Evolutionary conservation across 92 coral and sea anemone genomes (phyloP).

Genomic region (Micromussa lordhowensis): DNA sequence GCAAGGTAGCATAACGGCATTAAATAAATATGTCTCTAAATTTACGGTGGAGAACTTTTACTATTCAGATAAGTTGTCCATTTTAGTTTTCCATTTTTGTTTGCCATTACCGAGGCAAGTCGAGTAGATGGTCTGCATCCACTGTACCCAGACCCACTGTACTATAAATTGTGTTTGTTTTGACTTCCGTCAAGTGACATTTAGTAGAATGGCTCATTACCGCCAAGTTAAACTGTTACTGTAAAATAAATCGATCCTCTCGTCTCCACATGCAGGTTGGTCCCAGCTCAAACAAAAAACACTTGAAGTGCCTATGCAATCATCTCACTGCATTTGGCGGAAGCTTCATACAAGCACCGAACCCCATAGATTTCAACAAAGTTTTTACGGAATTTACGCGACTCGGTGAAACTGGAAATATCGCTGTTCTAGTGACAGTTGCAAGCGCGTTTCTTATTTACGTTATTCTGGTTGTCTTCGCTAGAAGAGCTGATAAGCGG

Average conservation of each 20-base stretch:
- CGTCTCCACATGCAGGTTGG: not conserved
- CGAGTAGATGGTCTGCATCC: too few relatives aligned
- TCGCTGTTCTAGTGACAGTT: not conserved
- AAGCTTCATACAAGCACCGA: slow-evolving; percentile 1
- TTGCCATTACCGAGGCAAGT: too few relatives aligned
- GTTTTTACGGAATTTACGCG: not conserved
- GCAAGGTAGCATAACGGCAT: slow-evolving; percentile 14
- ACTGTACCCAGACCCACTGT: too few relatives aligned
- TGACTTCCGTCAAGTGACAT: too few relatives aligned
- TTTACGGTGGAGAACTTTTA: not conserved
- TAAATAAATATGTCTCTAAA: not conserved
- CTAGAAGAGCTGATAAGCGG: slow-evolving; percentile 11
- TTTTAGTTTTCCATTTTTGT: too few relatives aligned
- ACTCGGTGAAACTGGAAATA: slow-evolving; percentile 6
- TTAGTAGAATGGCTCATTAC: not conserved
- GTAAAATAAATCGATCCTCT: not conserved
- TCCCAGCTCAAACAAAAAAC: not conserved
- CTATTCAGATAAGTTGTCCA: too few relatives aligned
- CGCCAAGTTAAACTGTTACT: not conserved
- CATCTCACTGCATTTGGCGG: slow-evolving; percentile 22
- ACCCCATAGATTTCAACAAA: slow-evolving; percentile 11
- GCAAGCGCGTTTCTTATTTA: not conserved
- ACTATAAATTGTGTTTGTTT: too few relatives aligned
- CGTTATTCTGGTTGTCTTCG: not conserved
- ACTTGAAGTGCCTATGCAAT: slow-evolving; percentile 1